A percentile compares a stretch with the other conserved stretches of the same genome.
Evolutionary conservation across 2,797 vertebrate species (phyloP).

Genomic region (Yasuhikotakia modesta): DNA sequence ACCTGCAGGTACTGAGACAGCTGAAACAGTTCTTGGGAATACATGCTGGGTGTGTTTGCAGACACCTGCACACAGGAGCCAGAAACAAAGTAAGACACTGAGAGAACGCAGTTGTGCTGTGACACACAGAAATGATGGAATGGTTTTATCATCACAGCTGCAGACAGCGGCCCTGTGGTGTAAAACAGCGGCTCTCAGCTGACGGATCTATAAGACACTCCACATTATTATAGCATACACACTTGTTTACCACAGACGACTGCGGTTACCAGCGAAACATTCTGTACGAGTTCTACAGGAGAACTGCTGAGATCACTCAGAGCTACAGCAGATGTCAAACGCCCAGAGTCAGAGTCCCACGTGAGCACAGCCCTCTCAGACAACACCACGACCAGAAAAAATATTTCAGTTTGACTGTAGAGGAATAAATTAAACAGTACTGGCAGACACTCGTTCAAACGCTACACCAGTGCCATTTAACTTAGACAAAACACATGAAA

Average conservation of each 20-base stretch:
- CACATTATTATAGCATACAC: not conserved
- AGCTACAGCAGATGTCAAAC: not conserved
- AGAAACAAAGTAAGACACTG: too few species aligned
- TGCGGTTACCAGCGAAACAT: not conserved
- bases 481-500: not conserved
- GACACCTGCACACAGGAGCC: conserved; percentile 81
- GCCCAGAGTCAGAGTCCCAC: not conserved
- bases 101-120: not conserved
- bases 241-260: not conserved
- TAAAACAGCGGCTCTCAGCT: too few species aligned
- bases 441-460: not conserved
- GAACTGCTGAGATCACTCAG: not conserved
- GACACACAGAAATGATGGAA: not conserved
- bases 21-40: conserved; percentile 99
- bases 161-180: too few species aligned
- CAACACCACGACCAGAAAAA: too few species aligned
- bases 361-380: not conserved
- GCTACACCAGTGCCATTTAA: too few species aligned
- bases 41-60: conserved; percentile 99
- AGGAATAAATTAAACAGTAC: not conserved
- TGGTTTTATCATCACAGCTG: too few species aligned
- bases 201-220: too few species aligned
- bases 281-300: not conserved
- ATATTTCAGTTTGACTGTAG: conserved; percentile 30
- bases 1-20: too few species aligned